Base-by-base conservation (phyloP, 2,797 vertebrate genomes). In the Cirrhinus molitorella region DNA sequence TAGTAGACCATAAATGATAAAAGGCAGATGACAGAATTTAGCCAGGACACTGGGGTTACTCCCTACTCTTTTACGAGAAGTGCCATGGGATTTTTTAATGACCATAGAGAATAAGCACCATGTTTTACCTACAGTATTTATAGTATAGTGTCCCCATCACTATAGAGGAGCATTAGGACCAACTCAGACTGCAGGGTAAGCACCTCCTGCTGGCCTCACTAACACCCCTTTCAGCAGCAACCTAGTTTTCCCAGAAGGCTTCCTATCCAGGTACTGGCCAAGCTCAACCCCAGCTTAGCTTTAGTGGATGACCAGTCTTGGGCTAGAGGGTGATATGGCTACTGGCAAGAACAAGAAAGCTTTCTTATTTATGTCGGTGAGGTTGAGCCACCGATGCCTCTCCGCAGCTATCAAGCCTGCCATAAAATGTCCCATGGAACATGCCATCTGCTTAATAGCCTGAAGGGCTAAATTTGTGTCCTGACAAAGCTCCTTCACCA, bases 391-490 rank as follows among this genome's bases (percentile, higher is more conserved):
- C n/a, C 23, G n/a, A 57, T 12, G 55, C 55, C n/a, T 59, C 55
- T 59, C 4, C n/a, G 23, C n/a, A 59, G 57, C 57, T 59, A 59
- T 59, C 55, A 23, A 25, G n/a, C 55, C 55, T 57, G 55, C 55
- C 55, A 57, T 12, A 23, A 4, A 49, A 49, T 14, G 5, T 21
- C 16, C 49, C 17, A 51, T 40, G 19, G 7, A 55, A 55, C 8
- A n/a, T n/a, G 19, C 55, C 55, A 59, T 59, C n/a, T 59, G 55
- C 55, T 59, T 23, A 59, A n/a, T 59, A 59, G 55, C 55, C 55
- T 25, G 11, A 25, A 25, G 55, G 53, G 21, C 21, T n/a, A 23
- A 57, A 3, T 59, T n/a, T 59, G 55, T 25, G 55, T 11, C 55
- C 55, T 5, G 0, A 59, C 55, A 23, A 59, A 59, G 4, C 55